Evolutionary conservation across 2,797 vertebrate species (phyloP).

Genomic region (Liparis tanakae): DNA sequence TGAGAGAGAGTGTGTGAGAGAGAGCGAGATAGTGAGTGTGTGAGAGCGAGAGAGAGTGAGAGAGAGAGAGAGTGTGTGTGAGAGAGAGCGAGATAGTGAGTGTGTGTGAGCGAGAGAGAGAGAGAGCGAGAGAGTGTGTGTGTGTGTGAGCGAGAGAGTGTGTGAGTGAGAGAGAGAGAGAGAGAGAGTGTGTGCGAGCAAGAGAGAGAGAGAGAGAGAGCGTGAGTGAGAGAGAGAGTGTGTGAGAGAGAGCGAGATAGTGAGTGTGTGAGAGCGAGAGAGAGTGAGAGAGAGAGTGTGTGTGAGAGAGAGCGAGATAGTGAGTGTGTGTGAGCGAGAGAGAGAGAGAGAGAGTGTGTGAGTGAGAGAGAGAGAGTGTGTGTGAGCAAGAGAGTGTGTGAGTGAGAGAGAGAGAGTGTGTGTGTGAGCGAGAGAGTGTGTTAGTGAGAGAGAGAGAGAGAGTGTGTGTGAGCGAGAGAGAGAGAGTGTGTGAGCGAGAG

Average conservation of each 20-base stretch:
- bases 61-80: constrained; percentile 37
- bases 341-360: constrained; percentile 29
- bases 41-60: too few relatives aligned
- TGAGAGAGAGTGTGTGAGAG: constrained; percentile 3
- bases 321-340: too few relatives aligned
- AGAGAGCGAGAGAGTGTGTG: constrained; percentile 25
- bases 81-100: too few relatives aligned
- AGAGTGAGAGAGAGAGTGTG: constrained; percentile 25
- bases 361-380: neutral
- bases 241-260: too few relatives aligned
- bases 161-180: constrained; percentile 31
- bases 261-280: too few relatives aligned
- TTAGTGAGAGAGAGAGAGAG: constrained; percentile 15
- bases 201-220: constrained; percentile 27
- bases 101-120: too few relatives aligned
- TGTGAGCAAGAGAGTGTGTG: too few relatives aligned
- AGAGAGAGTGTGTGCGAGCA: too few relatives aligned
- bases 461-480: constrained; percentile 6
- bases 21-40: too few relatives aligned
- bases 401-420: neutral
- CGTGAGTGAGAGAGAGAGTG: constrained; percentile 22
- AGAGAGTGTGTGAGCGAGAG: neutral
- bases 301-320: constrained; percentile 23
- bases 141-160: too few relatives aligned
- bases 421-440: too few relatives aligned